Evolutionary conservation across 2,113 vertebrate species (phyloP).

Genomic region (Nansenia antarctica): DNA sequence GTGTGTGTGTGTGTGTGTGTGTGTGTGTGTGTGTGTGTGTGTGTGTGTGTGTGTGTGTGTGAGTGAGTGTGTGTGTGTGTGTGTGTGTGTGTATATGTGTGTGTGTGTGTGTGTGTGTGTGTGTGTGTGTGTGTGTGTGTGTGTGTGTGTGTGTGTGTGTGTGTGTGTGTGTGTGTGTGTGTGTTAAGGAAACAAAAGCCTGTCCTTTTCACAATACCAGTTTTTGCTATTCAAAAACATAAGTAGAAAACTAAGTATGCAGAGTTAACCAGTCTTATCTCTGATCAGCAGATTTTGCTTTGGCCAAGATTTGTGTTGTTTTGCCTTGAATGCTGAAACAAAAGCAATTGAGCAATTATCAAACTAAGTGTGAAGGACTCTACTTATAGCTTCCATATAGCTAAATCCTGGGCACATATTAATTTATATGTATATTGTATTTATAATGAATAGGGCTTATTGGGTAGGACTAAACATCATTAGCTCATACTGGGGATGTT

Average conservation of each 20-base stretch:
- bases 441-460: no score
- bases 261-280: constrained; percentile 66
- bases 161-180: constrained; percentile 73
- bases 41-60: constrained; percentile 71
- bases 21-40: constrained; percentile 72
- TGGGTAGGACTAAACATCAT: no score
- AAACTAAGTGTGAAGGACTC: no score
- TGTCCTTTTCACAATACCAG: constrained; percentile 74
- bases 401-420: no score
- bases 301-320: constrained; percentile 36
- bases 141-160: no score
- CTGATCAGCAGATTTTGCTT: constrained; percentile 62
- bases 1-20: constrained; percentile 71
- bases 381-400: no score
- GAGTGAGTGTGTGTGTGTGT: no score
- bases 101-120: no score
- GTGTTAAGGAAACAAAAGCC: constrained; percentile 74
- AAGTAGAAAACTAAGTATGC: constrained; percentile 52
- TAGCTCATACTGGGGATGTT: no score
- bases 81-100: no score
- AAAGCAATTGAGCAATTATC: constrained; percentile 49
- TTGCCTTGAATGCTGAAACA: constrained; percentile 57
- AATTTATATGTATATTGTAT: no score
- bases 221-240: constrained; percentile 63
- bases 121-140: no score